Evolutionary conservation across 2,888 invertebrate genomes (phyloP).

Genomic region (Masnerella sp.): DNA sequence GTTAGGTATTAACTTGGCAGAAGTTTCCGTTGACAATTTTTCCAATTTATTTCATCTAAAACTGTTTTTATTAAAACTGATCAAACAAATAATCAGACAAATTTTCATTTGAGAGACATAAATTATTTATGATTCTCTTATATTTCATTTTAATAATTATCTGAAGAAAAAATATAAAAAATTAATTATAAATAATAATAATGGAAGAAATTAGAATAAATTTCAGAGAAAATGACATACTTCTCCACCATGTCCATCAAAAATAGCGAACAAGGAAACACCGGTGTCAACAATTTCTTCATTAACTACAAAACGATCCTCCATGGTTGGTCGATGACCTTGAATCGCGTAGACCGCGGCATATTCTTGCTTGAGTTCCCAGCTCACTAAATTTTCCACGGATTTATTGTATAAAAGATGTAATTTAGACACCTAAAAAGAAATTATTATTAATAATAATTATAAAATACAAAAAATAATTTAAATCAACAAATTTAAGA

Average conservation of each 20-base stretch:
- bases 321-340: slow-evolving; percentile 94
- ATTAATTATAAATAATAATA: too few relatives aligned
- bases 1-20: too few relatives aligned
- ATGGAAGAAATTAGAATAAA: slow-evolving; percentile 54
- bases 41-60: too few relatives aligned
- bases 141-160: too few relatives aligned
- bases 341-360: slow-evolving; percentile 94
- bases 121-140: too few relatives aligned
- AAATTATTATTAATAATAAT: not conserved
- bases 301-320: slow-evolving; percentile 94
- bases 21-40: too few relatives aligned
- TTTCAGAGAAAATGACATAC: slow-evolving; percentile 75
- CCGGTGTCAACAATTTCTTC: slow-evolving; percentile 91
- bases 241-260: slow-evolving; percentile 97
- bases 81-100: too few relatives aligned
- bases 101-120: too few relatives aligned
- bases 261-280: slow-evolving; percentile 93
- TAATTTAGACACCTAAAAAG: slow-evolving; percentile 68
- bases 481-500: not conserved
- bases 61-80: too few relatives aligned
- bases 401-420: slow-evolving; percentile 73
- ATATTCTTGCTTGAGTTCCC: slow-evolving; percentile 87
- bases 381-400: slow-evolving; percentile 80
- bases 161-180: too few relatives aligned
- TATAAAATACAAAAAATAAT: not conserved